Percentiles rank a stretch among this genome's conserved stretches.
These are phyloP conservation scores for Sinocyclocheilus anophthalmus DNA, from an alignment of 2,113 vertebrate genomes.

Conservation along the genomic window DNA sequence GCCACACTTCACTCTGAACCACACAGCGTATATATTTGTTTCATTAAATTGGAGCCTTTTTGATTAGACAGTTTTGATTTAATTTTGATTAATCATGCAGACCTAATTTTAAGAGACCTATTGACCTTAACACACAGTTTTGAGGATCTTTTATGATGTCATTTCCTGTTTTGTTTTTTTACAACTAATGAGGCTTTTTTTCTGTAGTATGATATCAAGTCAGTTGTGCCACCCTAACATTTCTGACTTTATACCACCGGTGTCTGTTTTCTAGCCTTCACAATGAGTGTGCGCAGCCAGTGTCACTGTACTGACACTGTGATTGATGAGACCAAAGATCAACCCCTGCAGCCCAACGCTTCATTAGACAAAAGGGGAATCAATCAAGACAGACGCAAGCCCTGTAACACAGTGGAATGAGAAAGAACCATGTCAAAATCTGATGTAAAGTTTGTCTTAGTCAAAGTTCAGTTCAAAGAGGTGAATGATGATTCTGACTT, in stretches of 20 bases:
- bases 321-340: slow-evolving; percentile 46
- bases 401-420: slow-evolving; percentile 17
- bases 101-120: not conserved
- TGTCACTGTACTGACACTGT: slow-evolving; percentile 36
- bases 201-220: not conserved
- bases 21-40: too few relatives aligned
- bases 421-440: slow-evolving; percentile 50
- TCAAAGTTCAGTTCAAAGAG: slow-evolving; percentile 46
- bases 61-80: too few relatives aligned
- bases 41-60: too few relatives aligned
- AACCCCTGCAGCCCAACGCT: slow-evolving; percentile 11
- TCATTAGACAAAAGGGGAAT: slow-evolving; percentile 43
- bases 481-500: slow-evolving; percentile 3
- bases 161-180: not conserved
- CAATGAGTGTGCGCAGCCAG: not conserved
- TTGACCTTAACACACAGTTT: not conserved
- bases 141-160: not conserved
- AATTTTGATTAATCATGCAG: too few relatives aligned
- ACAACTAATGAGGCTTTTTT: not conserved
- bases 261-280: not conserved
- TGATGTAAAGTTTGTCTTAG: slow-evolving; percentile 50
- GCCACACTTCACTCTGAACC: too few relatives aligned
- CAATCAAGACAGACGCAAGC: slow-evolving; percentile 31
- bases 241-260: not conserved
- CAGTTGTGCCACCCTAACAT: not conserved